A percentile compares a stretch with the other conserved stretches of the same genome.
Conservation (phyloP, 2,113 vertebrate species). For the Mesitornis unicolor region DNA sequence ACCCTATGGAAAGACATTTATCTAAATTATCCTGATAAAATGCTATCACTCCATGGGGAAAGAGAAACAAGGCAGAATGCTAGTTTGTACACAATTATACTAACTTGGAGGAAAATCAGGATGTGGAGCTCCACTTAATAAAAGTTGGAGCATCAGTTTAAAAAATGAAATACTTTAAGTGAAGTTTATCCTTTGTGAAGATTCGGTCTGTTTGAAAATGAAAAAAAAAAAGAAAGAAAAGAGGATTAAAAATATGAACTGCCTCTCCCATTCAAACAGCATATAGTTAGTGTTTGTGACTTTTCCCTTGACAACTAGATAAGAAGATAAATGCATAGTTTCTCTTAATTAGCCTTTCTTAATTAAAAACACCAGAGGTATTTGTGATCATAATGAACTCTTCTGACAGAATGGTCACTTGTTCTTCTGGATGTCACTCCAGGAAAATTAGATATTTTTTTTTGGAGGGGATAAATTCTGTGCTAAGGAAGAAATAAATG, state of each 20-base stretch:
- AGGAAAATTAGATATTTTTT: conserved; percentile 83
- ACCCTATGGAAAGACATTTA: conserved; percentile 66
- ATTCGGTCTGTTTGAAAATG: background rate
- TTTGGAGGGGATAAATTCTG: conserved; percentile 60
- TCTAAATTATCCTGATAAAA: conserved; percentile 79
- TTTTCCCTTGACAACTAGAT: conserved; percentile 74
- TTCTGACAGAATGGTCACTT: conserved; percentile 86
- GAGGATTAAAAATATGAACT: background rate
- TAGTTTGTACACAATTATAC: conserved; percentile 26
- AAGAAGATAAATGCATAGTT: conserved; percentile 83
- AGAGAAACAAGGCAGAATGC: conserved; percentile 65
- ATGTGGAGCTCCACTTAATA: background rate
- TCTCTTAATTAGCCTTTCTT: conserved; percentile 96
- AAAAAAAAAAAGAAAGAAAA: background rate
- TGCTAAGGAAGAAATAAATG: conserved; percentile 73
- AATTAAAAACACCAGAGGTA: conserved; percentile 91
- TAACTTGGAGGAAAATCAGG: conserved; percentile 3
- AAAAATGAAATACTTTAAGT: background rate
- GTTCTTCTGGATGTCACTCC: conserved; percentile 81
- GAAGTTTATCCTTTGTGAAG: background rate
- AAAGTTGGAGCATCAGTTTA: background rate
- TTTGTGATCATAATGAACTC: conserved; percentile 95
- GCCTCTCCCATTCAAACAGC: conserved; percentile 43
- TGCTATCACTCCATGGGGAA: conserved; percentile 39
- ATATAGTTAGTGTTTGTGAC: conserved; percentile 63